Evolutionary conservation across 1,140 invertebrate species (phyloP), one percentile per base, ranked within the genome.

Genomic region (Drosophila burlai): DNA sequence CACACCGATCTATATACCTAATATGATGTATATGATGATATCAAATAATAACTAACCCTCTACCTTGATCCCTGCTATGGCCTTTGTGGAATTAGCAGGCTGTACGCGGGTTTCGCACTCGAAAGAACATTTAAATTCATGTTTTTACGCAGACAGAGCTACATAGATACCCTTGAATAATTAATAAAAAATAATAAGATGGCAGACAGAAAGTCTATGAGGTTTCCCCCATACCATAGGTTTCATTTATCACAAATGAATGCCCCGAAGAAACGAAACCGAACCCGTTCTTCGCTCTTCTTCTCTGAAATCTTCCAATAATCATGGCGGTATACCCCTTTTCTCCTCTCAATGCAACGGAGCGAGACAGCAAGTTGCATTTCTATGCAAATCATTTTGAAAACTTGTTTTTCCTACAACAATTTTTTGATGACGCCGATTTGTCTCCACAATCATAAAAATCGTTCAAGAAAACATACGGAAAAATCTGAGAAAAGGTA

Each of bases 341-440:
- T 15, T 13, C 40, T 10, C 16, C 58, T 18, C n/a, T 65, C 21
- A n/a, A 21, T 58, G 62, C 40, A 77, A 26, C 58, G 36, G 66
- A 80, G 63, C 47, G 72, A 59, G 80, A 83, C 58, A 78, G 55
- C 83, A 80, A 67, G 80, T 87, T 49, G 52, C 57, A 79, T 84
- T 89, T 72, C 61, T 84, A 89, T 90, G 81, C 81, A 84, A 84
- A 90, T 90, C 59, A 62, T 42, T 66, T 74, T 0, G 16, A 18
- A 68, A 85, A 84, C 79, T 50, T 31, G 85, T 84, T 89, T 80
- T 79, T n/a, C 46, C 29, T 16, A 57, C 36, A 61, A 52, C 67
- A 73, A 80, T 82, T 80, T 80, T 90, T 85, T 85, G 79, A 82
- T 90, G 85, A 85, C 85, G 85, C 86, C 85, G 85, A 90, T 90